Evolutionary conservation across 2,888 invertebrate species (phyloP).

Genomic region (Leptopilina myrica): DNA sequence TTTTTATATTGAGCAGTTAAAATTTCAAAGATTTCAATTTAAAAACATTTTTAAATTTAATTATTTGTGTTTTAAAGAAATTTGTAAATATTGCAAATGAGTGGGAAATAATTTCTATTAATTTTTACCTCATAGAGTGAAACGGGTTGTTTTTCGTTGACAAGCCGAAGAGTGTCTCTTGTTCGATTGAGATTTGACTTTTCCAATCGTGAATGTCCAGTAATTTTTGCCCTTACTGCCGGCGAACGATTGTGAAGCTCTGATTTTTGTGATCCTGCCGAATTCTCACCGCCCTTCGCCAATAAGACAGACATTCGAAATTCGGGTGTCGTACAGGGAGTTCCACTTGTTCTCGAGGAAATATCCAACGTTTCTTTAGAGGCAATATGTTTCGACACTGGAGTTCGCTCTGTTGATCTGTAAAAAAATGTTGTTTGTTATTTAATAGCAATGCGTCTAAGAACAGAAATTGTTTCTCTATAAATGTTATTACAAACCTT

Average conservation of each 20-base stretch:
- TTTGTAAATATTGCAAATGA: no score
- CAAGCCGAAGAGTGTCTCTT: constrained; percentile 80
- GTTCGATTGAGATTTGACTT: constrained; percentile 69
- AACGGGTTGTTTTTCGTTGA: constrained; percentile 79
- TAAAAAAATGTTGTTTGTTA: constrained; percentile 9
- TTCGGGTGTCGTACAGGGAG: constrained; percentile 77
- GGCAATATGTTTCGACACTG: constrained; percentile 69
- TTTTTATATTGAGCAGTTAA: neutral
- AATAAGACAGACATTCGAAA: constrained; percentile 86
- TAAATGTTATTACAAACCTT: no score
- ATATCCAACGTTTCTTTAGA: constrained; percentile 67
- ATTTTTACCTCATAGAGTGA: constrained; percentile 68
- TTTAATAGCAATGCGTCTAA: no score
- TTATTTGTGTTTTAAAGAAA: no score
- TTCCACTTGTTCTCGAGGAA: constrained; percentile 68
- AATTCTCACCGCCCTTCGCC: constrained; percentile 82
- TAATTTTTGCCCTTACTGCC: constrained; percentile 67
- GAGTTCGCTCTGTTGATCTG: constrained; percentile 71
- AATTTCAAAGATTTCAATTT: constrained; percentile 5
- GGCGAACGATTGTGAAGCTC: constrained; percentile 72
- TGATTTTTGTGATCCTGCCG: constrained; percentile 66
- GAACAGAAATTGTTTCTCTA: no score
- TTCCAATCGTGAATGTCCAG: constrained; percentile 68
- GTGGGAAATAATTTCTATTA: no score
- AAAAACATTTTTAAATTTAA: no score